phyloP scores from a whole-genome alignment of 2,797 vertebrate species.

The Pseudochirops cupreus region DNA sequence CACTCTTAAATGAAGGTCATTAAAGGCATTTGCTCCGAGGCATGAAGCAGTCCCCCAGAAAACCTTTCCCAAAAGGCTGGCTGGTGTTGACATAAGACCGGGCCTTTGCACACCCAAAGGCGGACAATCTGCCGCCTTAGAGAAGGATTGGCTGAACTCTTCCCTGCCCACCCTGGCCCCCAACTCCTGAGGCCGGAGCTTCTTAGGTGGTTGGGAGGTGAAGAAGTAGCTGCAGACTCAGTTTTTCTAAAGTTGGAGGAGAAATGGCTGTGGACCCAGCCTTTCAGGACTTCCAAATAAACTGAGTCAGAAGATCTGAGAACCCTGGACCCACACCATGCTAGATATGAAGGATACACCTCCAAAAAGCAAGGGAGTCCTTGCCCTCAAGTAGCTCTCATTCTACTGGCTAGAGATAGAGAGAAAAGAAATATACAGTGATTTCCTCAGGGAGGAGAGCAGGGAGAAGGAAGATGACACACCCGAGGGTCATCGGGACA shows the following conservation, averaged over 20 bases:
- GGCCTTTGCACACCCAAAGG: neutral
- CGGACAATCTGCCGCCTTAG: neutral
- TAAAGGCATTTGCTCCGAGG: constrained; percentile 78
- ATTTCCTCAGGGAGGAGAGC: neutral
- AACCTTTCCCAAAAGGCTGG: constrained; percentile 77
- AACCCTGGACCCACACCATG: neutral
- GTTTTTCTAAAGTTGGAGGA: neutral
- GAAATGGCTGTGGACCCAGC: neutral
- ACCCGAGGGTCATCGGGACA: neutral
- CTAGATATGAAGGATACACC: no score
- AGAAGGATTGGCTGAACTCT: neutral
- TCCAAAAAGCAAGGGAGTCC: neutral
- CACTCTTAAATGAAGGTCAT: constrained; percentile 81
- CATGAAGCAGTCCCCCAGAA: constrained; percentile 78
- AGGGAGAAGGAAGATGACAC: neutral
- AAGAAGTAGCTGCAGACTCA: neutral
- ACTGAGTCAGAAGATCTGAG: neutral
- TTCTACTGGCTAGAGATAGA: neutral
- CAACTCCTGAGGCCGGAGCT: neutral
- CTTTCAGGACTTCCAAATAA: neutral
- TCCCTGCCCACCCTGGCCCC: no score
- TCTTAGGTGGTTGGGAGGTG: no score
- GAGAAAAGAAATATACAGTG: neutral
- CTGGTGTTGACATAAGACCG: constrained; percentile 51
- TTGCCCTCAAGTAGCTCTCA: neutral